A percentile compares a stretch with the other conserved stretches of the same genome.
Evolutionary conservation across 2,113 vertebrate species (phyloP).

Genomic region (Hippocampus barbouri): DNA sequence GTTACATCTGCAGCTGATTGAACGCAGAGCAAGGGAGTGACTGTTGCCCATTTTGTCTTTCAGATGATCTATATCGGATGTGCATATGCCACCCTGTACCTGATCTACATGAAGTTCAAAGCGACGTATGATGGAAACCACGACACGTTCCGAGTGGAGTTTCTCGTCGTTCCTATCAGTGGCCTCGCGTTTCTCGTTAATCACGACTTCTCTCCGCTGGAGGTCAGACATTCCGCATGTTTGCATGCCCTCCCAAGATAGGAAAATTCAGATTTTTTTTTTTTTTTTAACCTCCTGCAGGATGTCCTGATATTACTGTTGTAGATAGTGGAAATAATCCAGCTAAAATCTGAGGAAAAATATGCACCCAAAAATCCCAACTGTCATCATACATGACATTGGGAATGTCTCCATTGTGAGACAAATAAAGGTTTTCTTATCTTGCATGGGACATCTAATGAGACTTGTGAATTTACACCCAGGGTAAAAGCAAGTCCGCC

Average conservation of each 20-base stretch:
- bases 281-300: too few species aligned
- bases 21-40: too few species aligned
- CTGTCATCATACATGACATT: not conserved
- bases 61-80: slow-evolving; percentile 95
- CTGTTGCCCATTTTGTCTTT: not conserved
- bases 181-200: slow-evolving; percentile 94
- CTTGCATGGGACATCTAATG: too few species aligned
- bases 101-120: slow-evolving; percentile 97
- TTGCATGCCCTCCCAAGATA: not conserved
- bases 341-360: too few species aligned
- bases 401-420: too few species aligned
- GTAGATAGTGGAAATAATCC: too few species aligned
- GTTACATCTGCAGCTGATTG: not conserved
- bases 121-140: slow-evolving; percentile 98
- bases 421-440: too few species aligned
- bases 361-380: too few species aligned
- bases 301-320: too few species aligned
- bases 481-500: too few species aligned
- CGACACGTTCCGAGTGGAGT: slow-evolving; percentile 96
- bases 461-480: too few species aligned
- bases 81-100: slow-evolving; percentile 90
- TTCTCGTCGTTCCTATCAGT: slow-evolving; percentile 92
- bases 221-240: slow-evolving; percentile 74
- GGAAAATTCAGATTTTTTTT: too few species aligned
- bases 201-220: slow-evolving; percentile 97